Base-by-base conservation (phyloP, 1,140 invertebrate genomes). In the Campoletis sonorensis region DNA sequence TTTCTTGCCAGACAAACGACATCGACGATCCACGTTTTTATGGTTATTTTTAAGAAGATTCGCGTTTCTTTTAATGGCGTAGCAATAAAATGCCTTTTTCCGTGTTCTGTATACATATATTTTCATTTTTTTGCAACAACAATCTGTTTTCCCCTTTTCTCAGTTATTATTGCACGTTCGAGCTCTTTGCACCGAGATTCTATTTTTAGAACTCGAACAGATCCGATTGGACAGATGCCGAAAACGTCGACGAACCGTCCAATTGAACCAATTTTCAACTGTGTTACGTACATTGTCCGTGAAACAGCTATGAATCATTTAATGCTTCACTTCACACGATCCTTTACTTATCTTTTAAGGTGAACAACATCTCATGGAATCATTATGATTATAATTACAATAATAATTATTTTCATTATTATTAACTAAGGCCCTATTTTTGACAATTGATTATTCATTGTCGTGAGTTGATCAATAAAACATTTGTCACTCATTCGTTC, bases 181-280 rank as follows among this genome's bases (percentile, higher is more conserved):
- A 13, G 49, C 49, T 51, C 49, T 51, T 51, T 54, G 51, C 51
- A 54, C 51, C 3, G 16, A n/a, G 51, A 54, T 54, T 54, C 51
- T 54, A 54, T 54, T 54, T 54, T 54, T 4, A n/a, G 51, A 54
- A 21, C 51, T 54, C n/a, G 51, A 51, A 13, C 49, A 4, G 51
- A 21, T n/a, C 18, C 18, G 51, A 54, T 54, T 54, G 51, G 51
- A 54, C 16, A 54, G 51, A 8, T 4, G 51, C 51, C 51, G 51
- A 54, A 54, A 54, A 54, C 51, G 51, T n/a, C 51, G 51, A 54
- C 51, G 51, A 54, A 54, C 51, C 51, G 16, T 54, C 51, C 51
- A 54, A 54, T 54, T 54, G 51, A 21, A 21, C 51, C n/a, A 54
- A 54, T 54, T 54, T 54, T 54, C 51, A 54, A n/a, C 51, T 54